Conservation (phyloP, 2,113 vertebrate species). For the Pteronura brasiliensis region DNA sequence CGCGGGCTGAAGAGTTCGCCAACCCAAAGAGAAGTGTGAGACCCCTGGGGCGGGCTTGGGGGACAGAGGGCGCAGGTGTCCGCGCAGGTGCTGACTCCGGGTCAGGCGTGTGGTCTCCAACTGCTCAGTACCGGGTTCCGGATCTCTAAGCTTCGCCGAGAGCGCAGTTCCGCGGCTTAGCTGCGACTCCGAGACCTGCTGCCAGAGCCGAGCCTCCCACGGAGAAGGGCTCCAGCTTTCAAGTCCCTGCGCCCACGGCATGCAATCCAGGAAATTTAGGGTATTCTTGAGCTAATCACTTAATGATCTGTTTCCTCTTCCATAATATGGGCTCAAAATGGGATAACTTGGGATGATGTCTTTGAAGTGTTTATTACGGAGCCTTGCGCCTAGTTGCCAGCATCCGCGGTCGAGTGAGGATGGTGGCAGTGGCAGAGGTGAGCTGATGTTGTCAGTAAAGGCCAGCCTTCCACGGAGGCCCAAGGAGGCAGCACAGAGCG, state of each 20-base stretch:
- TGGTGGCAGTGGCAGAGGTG: background rate
- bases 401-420: rapidly evolving
- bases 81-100: too few species aligned
- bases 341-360: background rate
- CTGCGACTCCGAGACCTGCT: too few species aligned
- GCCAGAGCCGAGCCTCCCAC: rapidly evolving
- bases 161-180: rapidly evolving
- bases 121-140: rapidly evolving
- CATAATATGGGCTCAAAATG: background rate
- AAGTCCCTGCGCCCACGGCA: rapidly evolving
- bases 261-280: background rate
- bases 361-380: background rate
- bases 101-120: background rate
- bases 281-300: background rate
- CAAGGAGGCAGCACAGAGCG: background rate
- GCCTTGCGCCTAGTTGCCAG: rapidly evolving
- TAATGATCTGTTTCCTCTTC: background rate
- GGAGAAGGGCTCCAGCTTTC: background rate
- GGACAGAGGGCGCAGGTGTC: background rate
- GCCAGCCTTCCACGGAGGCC: background rate
- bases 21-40: background rate
- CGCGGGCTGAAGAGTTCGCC: rapidly evolving
- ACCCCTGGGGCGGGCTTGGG: rapidly evolving
- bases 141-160: rapidly evolving
- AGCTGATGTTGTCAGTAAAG: background rate